Conservation (phyloP, 2,113 vertebrate species). For the Jaculus jaculus region DNA sequence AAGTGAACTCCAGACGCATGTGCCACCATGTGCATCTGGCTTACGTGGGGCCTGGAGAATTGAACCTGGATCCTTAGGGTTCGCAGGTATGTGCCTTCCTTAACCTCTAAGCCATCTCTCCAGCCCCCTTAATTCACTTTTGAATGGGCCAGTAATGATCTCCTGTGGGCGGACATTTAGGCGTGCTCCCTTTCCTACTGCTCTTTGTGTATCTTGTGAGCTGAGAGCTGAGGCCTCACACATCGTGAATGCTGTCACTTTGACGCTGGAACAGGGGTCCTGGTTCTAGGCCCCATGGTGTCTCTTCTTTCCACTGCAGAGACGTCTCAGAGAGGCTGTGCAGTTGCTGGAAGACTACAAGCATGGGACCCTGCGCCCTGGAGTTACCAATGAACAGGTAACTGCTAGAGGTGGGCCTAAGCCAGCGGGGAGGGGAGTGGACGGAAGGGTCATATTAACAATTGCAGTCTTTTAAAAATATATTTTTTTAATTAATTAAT, state of each 20-base stretch:
- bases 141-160: not conserved
- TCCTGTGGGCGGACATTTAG: not conserved
- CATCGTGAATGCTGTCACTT: not conserved
- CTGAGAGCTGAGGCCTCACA: not conserved
- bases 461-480: too few relatives aligned
- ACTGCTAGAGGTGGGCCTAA: not conserved
- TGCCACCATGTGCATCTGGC: too few relatives aligned
- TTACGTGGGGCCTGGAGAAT: too few relatives aligned
- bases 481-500: too few relatives aligned
- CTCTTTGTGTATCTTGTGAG: not conserved
- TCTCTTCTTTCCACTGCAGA: constrained; percentile 82
- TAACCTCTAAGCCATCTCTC: too few relatives aligned
- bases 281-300: not conserved
- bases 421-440: not conserved
- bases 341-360: constrained; percentile 91
- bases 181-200: not conserved
- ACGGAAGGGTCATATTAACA: not conserved
- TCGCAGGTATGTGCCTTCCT: too few relatives aligned
- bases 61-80: too few relatives aligned
- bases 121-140: not conserved
- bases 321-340: constrained; percentile 89
- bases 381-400: constrained; percentile 93
- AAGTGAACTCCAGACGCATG: too few relatives aligned
- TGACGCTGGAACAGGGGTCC: not conserved
- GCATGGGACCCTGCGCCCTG: constrained; percentile 86